phyloP scores from a whole-genome alignment of 1,140 invertebrate genomes.

The Harlomillsia oculata region DNA sequence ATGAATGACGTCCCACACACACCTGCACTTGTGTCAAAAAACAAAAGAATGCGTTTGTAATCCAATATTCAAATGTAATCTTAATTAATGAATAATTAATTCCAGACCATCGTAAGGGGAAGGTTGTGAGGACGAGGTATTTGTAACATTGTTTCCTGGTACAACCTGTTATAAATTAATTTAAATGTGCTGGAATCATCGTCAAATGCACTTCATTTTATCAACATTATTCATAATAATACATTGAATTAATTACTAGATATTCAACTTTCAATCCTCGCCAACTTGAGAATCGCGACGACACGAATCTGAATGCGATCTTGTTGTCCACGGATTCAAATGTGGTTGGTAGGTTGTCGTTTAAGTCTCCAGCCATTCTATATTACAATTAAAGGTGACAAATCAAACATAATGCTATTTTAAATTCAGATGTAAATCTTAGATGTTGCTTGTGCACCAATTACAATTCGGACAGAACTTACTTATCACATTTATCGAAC shows the following conservation, averaged over 20 bases:
- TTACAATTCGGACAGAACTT: not conserved
- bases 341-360: constrained; percentile 29
- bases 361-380: constrained; percentile 34
- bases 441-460: not conserved
- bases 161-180: not conserved
- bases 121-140: not conserved
- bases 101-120: not conserved
- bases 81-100: not conserved
- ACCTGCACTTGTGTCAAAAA: not conserved
- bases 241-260: constrained; percentile 22
- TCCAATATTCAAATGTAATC: not conserved
- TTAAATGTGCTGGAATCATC: not conserved
- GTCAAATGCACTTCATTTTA: not conserved
- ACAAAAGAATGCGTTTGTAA: not conserved
- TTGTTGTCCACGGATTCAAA: constrained; percentile 29
- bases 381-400: constrained; percentile 1
- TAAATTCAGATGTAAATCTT: not conserved
- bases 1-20: not conserved
- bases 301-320: constrained; percentile 31
- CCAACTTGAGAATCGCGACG: constrained; percentile 32
- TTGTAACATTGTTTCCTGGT: too few species aligned
- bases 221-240: not conserved
- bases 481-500: constrained; percentile 31
- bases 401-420: too few species aligned
- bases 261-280: constrained; percentile 35